Percentiles rank a stretch among this genome's conserved stretches.
phyloP scores from a whole-genome alignment of 2,113 vertebrate genomes.

The Globicephala melas region DNA sequence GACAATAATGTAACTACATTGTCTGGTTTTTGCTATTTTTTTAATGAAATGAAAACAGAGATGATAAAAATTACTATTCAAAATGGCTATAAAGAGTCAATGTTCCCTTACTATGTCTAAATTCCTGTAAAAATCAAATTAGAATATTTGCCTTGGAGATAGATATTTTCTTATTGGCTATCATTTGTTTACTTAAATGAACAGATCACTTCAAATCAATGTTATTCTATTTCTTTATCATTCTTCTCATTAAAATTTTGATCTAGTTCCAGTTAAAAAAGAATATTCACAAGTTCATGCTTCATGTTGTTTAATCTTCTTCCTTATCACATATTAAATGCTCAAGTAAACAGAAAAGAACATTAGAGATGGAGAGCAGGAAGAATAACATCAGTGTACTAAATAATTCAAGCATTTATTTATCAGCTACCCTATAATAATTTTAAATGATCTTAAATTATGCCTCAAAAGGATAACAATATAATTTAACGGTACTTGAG shows the following conservation, averaged over 20 bases:
- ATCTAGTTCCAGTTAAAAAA: neutral
- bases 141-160: neutral
- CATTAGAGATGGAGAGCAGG: neutral
- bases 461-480: neutral
- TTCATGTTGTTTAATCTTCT: neutral
- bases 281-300: neutral
- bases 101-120: neutral
- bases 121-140: neutral
- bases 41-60: neutral
- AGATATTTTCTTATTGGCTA: neutral
- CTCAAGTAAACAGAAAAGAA: neutral
- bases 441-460: constrained; percentile 27
- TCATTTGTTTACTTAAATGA: neutral
- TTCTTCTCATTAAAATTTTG: neutral
- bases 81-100: neutral
- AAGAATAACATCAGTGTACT: neutral
- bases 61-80: neutral
- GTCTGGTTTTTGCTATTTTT: neutral
- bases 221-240: neutral
- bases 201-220: neutral
- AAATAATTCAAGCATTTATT: neutral
- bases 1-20: neutral
- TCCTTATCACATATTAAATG: neutral
- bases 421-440: neutral
- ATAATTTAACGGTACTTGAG: neutral